Evolutionary conservation across 2,113 vertebrate species (phyloP).

Genomic region (Thamnophis sirtalis): DNA sequence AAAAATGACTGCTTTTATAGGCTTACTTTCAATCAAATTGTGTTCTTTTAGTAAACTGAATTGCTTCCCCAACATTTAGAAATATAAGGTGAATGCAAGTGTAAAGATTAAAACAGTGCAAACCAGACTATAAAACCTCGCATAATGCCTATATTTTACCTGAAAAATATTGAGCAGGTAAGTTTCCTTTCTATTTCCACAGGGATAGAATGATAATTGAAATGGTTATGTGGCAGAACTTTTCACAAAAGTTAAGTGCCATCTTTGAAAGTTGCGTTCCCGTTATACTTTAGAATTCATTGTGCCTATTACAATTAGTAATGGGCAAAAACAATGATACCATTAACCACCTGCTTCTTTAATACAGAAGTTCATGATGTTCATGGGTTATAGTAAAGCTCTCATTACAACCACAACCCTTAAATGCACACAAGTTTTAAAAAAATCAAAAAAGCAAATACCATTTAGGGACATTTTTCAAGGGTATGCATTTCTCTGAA

Average conservation of each 20-base stretch:
- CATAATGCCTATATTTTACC: conserved; percentile 64
- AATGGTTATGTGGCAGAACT: conserved; percentile 65
- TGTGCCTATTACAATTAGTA: conserved; percentile 57
- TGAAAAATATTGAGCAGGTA: conserved; percentile 57
- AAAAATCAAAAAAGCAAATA: conserved; percentile 38
- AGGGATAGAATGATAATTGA: conserved; percentile 57
- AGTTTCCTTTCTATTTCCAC: conserved; percentile 71
- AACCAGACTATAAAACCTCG: conserved; percentile 49
- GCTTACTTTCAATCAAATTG: not conserved
- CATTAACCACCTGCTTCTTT: conserved; percentile 66
- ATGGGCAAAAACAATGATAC: conserved; percentile 55
- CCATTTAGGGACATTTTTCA: conserved; percentile 54
- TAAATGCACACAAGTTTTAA: conserved; percentile 68
- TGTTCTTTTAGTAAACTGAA: conserved; percentile 1
- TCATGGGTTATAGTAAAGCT: conserved; percentile 64
- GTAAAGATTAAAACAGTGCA: conserved; percentile 29
- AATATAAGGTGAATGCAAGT: conserved; percentile 20
- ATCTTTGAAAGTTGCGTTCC: conserved; percentile 63
- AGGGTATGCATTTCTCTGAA: conserved; percentile 54
- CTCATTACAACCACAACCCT: conserved; percentile 67
- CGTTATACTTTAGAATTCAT: conserved; percentile 61
- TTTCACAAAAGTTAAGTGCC: conserved; percentile 65
- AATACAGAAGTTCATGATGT: conserved; percentile 67
- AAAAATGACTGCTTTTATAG: not conserved
- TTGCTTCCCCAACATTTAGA: not conserved